These are phyloP conservation scores for Heliocidaris tuberculata DNA, from an alignment of 35 echinoderm and acorn worm species.

Conservation along the genomic window DNA sequence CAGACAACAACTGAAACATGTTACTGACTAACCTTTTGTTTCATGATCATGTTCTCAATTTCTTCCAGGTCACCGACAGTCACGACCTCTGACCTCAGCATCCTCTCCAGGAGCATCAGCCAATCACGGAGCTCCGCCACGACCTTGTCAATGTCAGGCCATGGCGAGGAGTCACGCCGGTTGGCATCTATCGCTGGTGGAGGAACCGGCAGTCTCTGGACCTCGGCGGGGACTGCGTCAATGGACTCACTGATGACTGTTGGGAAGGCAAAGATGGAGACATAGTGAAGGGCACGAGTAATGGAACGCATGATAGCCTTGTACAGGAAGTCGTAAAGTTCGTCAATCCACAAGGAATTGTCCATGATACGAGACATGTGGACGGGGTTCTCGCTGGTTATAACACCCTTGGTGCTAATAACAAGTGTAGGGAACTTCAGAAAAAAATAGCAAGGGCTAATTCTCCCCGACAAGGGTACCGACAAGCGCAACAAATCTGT, in stretches of 20 bases:
- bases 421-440: too few relatives aligned
- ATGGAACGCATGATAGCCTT: not conserved
- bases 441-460: too few relatives aligned
- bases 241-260: conserved; percentile 69
- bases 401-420: too few relatives aligned
- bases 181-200: conserved; percentile 57
- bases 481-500: too few relatives aligned
- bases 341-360: not conserved
- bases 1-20: not conserved
- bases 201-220: conserved; percentile 49
- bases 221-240: conserved; percentile 52
- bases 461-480: too few relatives aligned
- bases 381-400: too few relatives aligned
- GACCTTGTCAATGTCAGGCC: conserved; percentile 90
- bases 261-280: conserved; percentile 56
- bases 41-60: conserved; percentile 92
- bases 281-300: not conserved
- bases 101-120: conserved; percentile 86
- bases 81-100: conserved; percentile 76
- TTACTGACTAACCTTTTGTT: conserved; percentile 75
- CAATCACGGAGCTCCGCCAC: conserved; percentile 90
- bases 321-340: not conserved
- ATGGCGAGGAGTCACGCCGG: conserved; percentile 51
- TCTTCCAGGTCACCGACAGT: conserved; percentile 93
- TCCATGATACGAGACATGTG: not conserved